phyloP scores from a whole-genome alignment of 2,888 invertebrate species.

The Parthenolecanium corni region DNA sequence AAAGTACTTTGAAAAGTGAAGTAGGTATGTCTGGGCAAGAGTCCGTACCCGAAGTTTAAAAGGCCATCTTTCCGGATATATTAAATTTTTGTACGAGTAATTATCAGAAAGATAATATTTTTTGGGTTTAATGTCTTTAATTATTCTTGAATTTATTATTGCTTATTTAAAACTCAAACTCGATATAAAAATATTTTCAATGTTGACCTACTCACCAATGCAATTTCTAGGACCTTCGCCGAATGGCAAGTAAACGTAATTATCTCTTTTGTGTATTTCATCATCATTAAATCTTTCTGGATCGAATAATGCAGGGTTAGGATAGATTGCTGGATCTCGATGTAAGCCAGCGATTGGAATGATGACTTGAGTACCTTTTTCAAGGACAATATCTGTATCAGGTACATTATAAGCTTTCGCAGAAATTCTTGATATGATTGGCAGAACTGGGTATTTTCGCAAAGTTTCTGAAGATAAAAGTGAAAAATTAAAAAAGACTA shows the following conservation, averaged over 20 bases:
- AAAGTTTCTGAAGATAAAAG: not conserved
- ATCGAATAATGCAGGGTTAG: conserved; percentile 37
- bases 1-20: too few species aligned
- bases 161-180: too few species aligned
- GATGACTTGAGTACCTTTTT: conserved; percentile 33
- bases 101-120: too few species aligned
- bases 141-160: too few species aligned
- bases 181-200: too few species aligned
- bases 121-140: too few species aligned
- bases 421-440: not conserved
- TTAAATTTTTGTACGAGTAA: too few species aligned
- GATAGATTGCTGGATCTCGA: conserved; percentile 33
- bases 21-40: too few species aligned
- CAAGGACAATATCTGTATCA: conserved; percentile 33
- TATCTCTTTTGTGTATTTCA: conserved; percentile 32
- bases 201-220: conserved; percentile 32
- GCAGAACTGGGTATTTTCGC: conserved; percentile 5
- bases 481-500: too few species aligned
- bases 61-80: too few species aligned
- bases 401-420: conserved; percentile 32
- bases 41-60: too few species aligned
- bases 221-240: conserved; percentile 35
- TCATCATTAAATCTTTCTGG: conserved; percentile 37
- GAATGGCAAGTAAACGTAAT: conserved; percentile 35
- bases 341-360: conserved; percentile 11